These are phyloP conservation scores for Crotalus horridus DNA, from an alignment of 2,113 vertebrate species.

Conservation along the genomic window DNA sequence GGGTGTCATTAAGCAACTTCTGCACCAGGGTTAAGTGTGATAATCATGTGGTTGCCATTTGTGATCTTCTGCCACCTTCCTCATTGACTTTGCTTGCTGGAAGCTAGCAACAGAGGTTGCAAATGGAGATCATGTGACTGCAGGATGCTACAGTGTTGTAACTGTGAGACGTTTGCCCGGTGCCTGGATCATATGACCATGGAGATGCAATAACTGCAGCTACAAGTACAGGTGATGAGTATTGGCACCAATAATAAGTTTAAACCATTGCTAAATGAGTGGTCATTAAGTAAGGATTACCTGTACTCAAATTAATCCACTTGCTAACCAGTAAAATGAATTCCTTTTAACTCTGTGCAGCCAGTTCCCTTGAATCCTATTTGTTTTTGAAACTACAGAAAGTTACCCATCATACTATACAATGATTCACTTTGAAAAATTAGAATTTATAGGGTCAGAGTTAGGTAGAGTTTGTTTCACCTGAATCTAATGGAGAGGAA, in stretches of 20 bases:
- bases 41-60: neutral
- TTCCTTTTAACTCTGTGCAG: neutral
- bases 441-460: neutral
- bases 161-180: neutral
- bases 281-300: neutral
- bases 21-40: neutral
- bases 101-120: neutral
- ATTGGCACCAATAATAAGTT: neutral
- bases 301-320: neutral
- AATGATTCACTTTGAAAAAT: neutral
- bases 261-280: neutral
- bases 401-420: neutral
- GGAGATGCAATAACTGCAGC: neutral
- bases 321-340: neutral
- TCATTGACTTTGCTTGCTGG: neutral
- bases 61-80: neutral
- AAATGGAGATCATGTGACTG: neutral
- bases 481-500: fast-evolving
- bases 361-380: neutral
- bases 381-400: neutral
- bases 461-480: neutral
- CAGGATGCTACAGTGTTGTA: neutral
- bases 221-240: neutral
- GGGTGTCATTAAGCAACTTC: neutral
- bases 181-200: neutral